phyloP scores from a whole-genome alignment of 2,888 invertebrate genomes.

The Sepiola atlantica region DNA sequence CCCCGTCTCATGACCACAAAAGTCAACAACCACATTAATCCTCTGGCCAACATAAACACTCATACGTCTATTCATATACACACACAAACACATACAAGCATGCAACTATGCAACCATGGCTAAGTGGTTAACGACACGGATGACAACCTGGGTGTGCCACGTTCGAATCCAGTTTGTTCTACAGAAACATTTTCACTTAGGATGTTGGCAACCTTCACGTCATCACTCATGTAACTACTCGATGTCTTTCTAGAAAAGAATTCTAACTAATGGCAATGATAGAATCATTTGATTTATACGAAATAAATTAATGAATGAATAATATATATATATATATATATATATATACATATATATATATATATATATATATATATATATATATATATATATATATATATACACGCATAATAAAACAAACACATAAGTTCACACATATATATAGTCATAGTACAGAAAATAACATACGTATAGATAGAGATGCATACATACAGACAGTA shows the following conservation, averaged over 20 bases:
- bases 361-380: conserved; percentile 32
- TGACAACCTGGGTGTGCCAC: too few species aligned
- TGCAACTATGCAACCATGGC: neutral
- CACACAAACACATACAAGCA: neutral
- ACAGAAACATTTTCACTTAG: too few species aligned
- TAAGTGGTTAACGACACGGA: too few species aligned
- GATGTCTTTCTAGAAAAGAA: too few species aligned
- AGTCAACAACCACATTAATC: too few species aligned
- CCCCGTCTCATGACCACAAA: too few species aligned
- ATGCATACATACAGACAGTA: neutral
- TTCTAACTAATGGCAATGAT: too few species aligned
- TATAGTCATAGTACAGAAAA: neutral
- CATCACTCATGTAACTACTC: too few species aligned
- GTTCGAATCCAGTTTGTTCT: too few species aligned
- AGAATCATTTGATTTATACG: too few species aligned
- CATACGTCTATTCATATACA: neutral
- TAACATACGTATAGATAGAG: neutral
- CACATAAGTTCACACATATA: neutral
- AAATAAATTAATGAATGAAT: neutral
- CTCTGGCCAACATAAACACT: neutral
- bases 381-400: conserved; percentile 32
- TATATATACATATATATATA: conserved; percentile 8
- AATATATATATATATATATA: neutral
- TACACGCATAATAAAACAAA: neutral
- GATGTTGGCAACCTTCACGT: too few species aligned